Conservation (phyloP, 2,113 vertebrate genomes). For the Aspiorhynchus laticeps region DNA sequence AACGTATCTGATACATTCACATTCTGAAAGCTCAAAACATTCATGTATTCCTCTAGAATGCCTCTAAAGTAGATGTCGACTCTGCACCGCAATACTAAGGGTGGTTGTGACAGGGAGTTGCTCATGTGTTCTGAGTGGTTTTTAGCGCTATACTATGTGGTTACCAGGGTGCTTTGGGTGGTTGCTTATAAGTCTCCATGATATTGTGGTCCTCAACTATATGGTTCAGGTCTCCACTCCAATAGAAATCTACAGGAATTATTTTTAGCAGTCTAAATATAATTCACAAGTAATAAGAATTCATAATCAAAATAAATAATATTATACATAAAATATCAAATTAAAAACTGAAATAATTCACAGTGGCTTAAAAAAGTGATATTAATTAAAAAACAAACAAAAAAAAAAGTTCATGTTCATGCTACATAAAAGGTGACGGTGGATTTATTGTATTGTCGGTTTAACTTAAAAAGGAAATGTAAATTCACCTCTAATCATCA, state of each 20-base stretch:
- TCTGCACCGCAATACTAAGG: not conserved
- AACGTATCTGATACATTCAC: too few relatives aligned
- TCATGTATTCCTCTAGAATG: not conserved
- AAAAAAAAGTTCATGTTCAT: too few relatives aligned
- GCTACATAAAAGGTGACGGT: not conserved
- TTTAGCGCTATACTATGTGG: not conserved
- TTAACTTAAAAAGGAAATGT: not conserved
- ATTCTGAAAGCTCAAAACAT: not conserved
- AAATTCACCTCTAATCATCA: not conserved
- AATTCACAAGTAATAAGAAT: too few relatives aligned
- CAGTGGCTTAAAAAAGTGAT: too few relatives aligned
- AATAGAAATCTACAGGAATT: not conserved
- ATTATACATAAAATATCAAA: too few relatives aligned
- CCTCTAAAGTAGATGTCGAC: not conserved
- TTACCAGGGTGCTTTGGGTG: not conserved
- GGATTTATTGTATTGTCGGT: not conserved
- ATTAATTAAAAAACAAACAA: too few relatives aligned
- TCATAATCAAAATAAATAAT: not conserved
- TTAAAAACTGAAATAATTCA: too few relatives aligned
- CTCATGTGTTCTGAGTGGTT: not conserved
- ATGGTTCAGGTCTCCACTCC: too few relatives aligned
- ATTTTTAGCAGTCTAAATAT: not conserved
- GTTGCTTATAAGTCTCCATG: not conserved
- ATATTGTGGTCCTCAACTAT: not conserved
- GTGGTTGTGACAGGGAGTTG: not conserved